These are phyloP conservation scores for Seriola quinqueradiata DNA, from an alignment of 2,113 vertebrate genomes.

Conservation along the genomic window DNA sequence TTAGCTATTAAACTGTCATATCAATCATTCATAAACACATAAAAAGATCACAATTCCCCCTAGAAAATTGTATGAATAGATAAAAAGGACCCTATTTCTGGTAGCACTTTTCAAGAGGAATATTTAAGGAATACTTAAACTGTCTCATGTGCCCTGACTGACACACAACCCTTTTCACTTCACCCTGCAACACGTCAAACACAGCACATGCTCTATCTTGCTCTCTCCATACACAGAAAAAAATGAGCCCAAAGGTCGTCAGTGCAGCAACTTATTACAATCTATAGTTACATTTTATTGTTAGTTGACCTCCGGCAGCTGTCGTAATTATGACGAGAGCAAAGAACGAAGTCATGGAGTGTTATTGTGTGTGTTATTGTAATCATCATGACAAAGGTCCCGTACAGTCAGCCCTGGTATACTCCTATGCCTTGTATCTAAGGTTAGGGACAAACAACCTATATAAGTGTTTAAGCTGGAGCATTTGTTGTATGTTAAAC, in stretches of 20 bases:
- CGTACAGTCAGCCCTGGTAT: no score
- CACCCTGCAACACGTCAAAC: conserved; percentile 22
- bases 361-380: neutral
- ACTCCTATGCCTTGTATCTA: neutral
- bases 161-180: conserved; percentile 23
- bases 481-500: neutral
- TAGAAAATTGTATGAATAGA: conserved; percentile 51
- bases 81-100: conserved; percentile 60
- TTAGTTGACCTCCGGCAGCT: no score
- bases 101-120: conserved; percentile 22
- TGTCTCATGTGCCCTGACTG: conserved; percentile 2
- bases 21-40: conserved; percentile 74
- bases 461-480: neutral
- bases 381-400: no score
- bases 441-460: neutral
- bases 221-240: neutral
- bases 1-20: conserved; percentile 67
- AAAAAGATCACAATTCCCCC: conserved; percentile 46
- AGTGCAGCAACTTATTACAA: no score
- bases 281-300: no score
- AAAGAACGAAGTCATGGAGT: no score
- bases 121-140: conserved; percentile 19
- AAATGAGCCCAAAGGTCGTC: no score
- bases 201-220: conserved; percentile 2
- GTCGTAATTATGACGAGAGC: no score